Percentiles rank a stretch among this genome's conserved stretches.
Conservation (phyloP, 2,113 vertebrate species). For the Orycteropus afer region DNA sequence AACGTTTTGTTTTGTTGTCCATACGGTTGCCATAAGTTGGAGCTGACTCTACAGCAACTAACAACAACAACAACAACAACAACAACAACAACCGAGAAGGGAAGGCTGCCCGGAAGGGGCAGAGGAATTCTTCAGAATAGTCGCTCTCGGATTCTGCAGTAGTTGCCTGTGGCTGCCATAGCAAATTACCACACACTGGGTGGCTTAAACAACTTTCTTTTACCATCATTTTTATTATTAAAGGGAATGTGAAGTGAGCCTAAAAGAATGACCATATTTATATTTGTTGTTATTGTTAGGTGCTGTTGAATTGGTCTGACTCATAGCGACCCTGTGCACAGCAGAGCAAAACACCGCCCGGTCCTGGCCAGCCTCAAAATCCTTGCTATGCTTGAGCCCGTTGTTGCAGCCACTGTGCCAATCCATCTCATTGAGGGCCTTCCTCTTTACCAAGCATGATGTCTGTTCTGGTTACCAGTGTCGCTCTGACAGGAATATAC, state of each 20-base stretch:
- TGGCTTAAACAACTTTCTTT: neutral
- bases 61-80: neutral
- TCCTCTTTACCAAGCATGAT: too few species aligned
- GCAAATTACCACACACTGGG: accelerated
- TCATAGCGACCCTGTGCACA: too few species aligned
- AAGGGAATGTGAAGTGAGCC: neutral
- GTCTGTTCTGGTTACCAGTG: too few species aligned
- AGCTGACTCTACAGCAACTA: neutral
- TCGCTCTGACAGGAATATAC: too few species aligned
- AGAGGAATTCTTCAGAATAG: neutral
- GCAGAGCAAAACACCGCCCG: too few species aligned
- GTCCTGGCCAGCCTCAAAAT: too few species aligned
- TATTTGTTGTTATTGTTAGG: too few species aligned
- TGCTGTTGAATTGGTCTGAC: too few species aligned
- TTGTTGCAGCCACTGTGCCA: too few species aligned
- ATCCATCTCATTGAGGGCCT: too few species aligned
- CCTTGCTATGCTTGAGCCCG: too few species aligned
- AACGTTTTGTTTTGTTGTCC: neutral
- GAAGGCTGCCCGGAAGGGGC: neutral
- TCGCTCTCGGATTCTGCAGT: neutral
- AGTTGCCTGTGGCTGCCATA: neutral
- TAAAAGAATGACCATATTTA: neutral
- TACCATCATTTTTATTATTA: neutral
- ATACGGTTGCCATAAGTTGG: neutral
- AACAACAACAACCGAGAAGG: neutral